These are phyloP conservation scores for Orthonyx spaldingii DNA, from an alignment of 2,113 vertebrate genomes.

Conservation along the genomic window DNA sequence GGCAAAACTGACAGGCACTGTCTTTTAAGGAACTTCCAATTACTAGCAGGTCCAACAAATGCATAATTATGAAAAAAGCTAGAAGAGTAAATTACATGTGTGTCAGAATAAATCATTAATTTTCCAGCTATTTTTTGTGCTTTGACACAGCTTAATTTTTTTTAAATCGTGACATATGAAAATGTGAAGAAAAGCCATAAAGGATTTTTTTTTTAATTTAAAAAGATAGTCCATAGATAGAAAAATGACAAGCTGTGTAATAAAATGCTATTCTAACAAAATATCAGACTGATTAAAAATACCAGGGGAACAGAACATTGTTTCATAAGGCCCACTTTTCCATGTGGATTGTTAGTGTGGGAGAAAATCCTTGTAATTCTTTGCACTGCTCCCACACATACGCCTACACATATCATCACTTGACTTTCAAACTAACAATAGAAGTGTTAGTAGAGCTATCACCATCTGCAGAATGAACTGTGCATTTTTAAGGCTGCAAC, in stretches of 20 bases:
- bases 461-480: conserved; percentile 76
- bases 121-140: conserved; percentile 9
- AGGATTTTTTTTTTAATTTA: not conserved
- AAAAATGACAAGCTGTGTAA: conserved; percentile 51
- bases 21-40: conserved; percentile 14
- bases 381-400: conserved; percentile 75
- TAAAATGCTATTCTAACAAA: conserved; percentile 61
- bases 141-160: conserved; percentile 27
- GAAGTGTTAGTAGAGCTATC: conserved; percentile 72
- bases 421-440: conserved; percentile 80
- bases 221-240: not conserved
- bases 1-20: not conserved
- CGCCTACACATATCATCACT: conserved; percentile 76
- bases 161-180: not conserved
- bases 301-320: conserved; percentile 61
- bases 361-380: conserved; percentile 78
- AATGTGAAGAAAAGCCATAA: not conserved
- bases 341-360: conserved; percentile 64
- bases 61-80: not conserved
- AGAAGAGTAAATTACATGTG: conserved; percentile 29
- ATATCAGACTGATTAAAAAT: conserved; percentile 71
- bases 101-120: conserved; percentile 42
- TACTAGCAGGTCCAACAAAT: conserved; percentile 43
- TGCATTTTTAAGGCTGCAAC: conserved; percentile 65
- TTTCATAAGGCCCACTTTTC: conserved; percentile 69